Conservation (phyloP, 2,888 invertebrate species). For the Caenorhabditis zanzibari region DNA sequence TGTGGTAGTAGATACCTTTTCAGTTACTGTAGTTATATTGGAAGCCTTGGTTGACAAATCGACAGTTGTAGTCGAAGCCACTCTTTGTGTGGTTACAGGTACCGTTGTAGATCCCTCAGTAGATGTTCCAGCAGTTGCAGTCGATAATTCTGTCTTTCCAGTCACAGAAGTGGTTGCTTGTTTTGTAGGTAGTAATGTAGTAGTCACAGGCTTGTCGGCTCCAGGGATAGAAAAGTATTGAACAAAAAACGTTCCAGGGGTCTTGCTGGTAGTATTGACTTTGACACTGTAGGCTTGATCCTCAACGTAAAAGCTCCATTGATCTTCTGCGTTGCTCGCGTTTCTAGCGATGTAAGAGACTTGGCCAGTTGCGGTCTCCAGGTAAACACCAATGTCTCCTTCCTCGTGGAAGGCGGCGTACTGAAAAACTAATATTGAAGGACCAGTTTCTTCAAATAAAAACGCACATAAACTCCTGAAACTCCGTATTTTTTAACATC, state of each 20-base stretch:
- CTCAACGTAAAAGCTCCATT: not conserved
- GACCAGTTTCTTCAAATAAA: too few species aligned
- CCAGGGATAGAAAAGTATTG: not conserved
- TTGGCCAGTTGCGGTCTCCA: too few species aligned
- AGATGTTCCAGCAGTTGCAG: not conserved
- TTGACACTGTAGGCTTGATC: not conserved
- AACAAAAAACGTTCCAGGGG: not conserved
- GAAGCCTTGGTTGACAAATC: too few species aligned
- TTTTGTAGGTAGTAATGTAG: not conserved
- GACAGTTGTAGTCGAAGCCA: not conserved
- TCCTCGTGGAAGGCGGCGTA: not conserved
- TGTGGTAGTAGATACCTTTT: too few species aligned
- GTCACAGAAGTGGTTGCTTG: not conserved
- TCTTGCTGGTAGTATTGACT: not conserved
- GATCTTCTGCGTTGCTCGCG: too few species aligned
- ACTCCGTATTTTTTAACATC: not conserved
- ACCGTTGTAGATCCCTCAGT: slow-evolving; percentile 2
- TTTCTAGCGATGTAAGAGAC: too few species aligned
- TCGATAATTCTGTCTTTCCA: not conserved
- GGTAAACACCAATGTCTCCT: not conserved
- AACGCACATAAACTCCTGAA: not conserved
- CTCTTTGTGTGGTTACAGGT: too few species aligned
- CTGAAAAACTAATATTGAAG: too few species aligned
- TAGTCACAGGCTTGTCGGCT: not conserved
- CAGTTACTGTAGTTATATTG: too few species aligned